Conservation (phyloP, 2,797 vertebrate species). For the Chelonia mydas region DNA sequence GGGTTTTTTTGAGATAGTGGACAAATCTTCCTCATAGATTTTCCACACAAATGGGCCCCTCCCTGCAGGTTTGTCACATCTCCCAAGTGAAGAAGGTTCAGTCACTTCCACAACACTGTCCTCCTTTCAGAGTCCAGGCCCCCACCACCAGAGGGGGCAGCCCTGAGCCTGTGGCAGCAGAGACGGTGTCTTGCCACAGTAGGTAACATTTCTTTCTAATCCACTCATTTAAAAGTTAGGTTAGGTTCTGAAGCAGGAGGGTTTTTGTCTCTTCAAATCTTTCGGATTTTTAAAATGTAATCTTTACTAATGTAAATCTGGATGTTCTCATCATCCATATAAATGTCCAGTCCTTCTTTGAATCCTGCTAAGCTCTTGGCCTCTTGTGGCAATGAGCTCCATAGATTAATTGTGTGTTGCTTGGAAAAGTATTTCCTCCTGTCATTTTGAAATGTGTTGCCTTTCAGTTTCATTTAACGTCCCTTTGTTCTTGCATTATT, state of each 20-base stretch:
- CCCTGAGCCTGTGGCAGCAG: no score
- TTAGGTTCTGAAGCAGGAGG: not conserved
- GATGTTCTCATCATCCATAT: not conserved
- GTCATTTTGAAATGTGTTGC: not conserved
- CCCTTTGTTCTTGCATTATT: not conserved
- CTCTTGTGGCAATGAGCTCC: not conserved
- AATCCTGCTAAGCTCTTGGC: not conserved
- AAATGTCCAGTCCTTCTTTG: not conserved
- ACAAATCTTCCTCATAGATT: not conserved
- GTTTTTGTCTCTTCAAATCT: not conserved
- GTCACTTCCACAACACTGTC: not conserved
- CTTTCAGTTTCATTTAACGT: not conserved
- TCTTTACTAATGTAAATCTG: not conserved
- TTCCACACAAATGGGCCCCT: not conserved
- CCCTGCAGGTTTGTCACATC: not conserved
- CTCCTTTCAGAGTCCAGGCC: not conserved
- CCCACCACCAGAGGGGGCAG: no score
- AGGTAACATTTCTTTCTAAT: not conserved
- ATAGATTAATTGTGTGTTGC: not conserved
- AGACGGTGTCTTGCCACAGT: no score
- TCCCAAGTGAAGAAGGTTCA: not conserved
- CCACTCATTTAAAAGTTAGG: not conserved
- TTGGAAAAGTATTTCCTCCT: not conserved
- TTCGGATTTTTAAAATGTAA: accelerated
- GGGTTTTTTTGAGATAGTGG: conserved; percentile 6